Conservation (phyloP, 92 coral and sea anemone species). For the Epizoanthus ramosus region DNA sequence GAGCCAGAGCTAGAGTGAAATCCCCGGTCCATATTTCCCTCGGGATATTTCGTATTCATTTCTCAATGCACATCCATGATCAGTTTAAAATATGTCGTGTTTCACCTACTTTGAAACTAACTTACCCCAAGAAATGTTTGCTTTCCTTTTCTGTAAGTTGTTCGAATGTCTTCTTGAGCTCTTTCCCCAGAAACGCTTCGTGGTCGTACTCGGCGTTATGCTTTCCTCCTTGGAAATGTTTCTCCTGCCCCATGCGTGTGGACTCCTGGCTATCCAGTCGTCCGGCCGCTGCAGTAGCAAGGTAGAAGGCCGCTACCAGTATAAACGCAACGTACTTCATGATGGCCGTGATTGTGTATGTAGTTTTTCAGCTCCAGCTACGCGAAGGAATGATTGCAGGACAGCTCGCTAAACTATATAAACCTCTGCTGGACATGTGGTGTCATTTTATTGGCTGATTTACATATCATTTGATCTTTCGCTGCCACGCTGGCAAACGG, state of each 20-base stretch:
- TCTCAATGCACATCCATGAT: too few species aligned
- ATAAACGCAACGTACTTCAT: not conserved
- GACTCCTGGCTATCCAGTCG: not conserved
- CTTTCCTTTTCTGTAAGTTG: slow-evolving; percentile 51
- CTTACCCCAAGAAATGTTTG: slow-evolving; percentile 47
- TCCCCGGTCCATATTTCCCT: too few species aligned
- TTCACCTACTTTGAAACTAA: not conserved
- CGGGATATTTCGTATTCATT: too few species aligned
- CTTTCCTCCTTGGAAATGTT: slow-evolving; percentile 48
- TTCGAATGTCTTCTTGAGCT: slow-evolving; percentile 43
- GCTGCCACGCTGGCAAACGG: slow-evolving; percentile 44
- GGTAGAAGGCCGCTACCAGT: not conserved
- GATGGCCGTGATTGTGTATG: not conserved
- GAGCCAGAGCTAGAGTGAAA: too few species aligned
- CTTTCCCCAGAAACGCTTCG: slow-evolving; percentile 52
- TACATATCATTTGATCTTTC: slow-evolving; percentile 6
- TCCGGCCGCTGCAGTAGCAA: slow-evolving; percentile 18
- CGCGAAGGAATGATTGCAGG: not conserved
- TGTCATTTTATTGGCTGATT: slow-evolving; percentile 5
- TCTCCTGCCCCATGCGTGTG: slow-evolving; percentile 29
- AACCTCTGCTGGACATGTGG: not conserved
- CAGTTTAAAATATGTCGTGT: not conserved
- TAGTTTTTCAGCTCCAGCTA: not conserved
- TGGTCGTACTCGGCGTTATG: slow-evolving; percentile 56
- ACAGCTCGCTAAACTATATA: not conserved